Base-by-base conservation (phyloP, 2,113 vertebrate species). In the Hiodon tergisus region DNA sequence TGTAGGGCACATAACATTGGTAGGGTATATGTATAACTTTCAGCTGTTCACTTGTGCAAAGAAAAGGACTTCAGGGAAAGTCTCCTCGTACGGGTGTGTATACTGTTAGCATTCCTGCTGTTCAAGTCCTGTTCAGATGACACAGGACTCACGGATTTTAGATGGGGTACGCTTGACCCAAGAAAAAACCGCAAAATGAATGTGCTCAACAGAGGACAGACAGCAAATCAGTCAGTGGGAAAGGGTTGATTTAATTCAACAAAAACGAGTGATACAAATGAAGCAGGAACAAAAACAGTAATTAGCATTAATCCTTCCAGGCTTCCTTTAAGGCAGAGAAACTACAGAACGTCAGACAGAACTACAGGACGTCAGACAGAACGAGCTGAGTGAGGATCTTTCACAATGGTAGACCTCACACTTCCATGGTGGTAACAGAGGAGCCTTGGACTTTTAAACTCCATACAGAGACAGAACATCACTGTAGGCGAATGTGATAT, bases 21-120 rank as follows among this genome's bases (percentile, higher is more conserved):
- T 31, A 31, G 31, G 31, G 31, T 31, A 31, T 2, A 31, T 31
- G 31, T 31, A 31, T 31, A 31, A 2, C 62, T 48, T 31, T 74
- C 52, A 66, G 55, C 57, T 66, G 67, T 67, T 62, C 4, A 72
- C 71, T 62, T 72, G 31, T 61, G n/a, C 48, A 9, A 59, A 73
- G 51, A 62, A 51, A 74, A 67, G 3, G 6, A 61, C 60, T 57
- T 66, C 50, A 66, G 55, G 51, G 72, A 47, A 59, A 52, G 46
- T 1, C 9, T 13, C 59, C 52, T 51, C 11, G 46, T 62, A 53
- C 51, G 17, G 62, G 72, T 74, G 17, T 47, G 13, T 57, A 46
- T 13, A 47, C 69, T 31, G 65, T 53, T 17, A 69, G 14, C 17
- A 7, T 69, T 17, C 9, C 50, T 63, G 58, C 46, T 16, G 66